A percentile compares a stretch with the other conserved stretches of the same genome.
phyloP scores from a whole-genome alignment of 2,797 vertebrate species.

The Melanogrammus aeglefinus region DNA sequence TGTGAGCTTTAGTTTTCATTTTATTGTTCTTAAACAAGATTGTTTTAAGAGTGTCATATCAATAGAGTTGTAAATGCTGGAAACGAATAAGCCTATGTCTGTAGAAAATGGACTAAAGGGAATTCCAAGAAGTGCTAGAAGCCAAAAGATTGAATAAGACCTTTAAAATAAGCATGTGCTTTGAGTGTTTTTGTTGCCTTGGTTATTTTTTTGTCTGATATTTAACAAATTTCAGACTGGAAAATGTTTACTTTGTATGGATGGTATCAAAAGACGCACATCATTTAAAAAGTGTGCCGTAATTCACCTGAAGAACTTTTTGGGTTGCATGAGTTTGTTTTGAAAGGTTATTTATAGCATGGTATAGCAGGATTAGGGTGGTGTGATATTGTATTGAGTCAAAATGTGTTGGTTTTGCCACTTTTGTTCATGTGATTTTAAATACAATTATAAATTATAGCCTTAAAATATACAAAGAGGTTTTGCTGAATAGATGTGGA shows the following conservation, averaged over 20 bases:
- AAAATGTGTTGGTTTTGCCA: constrained; percentile 23
- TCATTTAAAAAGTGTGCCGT: constrained; percentile 41
- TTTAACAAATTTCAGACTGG: constrained; percentile 27
- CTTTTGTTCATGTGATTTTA: constrained; percentile 32
- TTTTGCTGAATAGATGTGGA: constrained; percentile 58
- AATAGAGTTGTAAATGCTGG: constrained; percentile 5
- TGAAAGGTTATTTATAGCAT: constrained; percentile 48
- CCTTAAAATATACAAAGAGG: constrained; percentile 40
- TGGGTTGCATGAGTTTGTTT: constrained; percentile 52
- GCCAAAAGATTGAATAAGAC: constrained; percentile 29
- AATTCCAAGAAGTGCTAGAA: constrained; percentile 36
- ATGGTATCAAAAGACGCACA: constrained; percentile 32
- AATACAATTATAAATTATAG: constrained; percentile 34
- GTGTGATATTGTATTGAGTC: constrained; percentile 38
- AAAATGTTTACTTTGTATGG: constrained; percentile 34
- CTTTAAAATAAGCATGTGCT: constrained; percentile 34
- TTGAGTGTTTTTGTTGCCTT: constrained; percentile 30
- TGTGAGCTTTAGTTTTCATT: constrained; percentile 21
- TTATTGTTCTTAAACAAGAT: constrained; percentile 3
- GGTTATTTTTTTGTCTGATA: constrained; percentile 24
- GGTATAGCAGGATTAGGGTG: constrained; percentile 31
- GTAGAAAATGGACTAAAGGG: constrained; percentile 28
- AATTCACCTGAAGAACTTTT: not conserved
- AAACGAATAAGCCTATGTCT: constrained; percentile 18
- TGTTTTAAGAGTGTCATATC: constrained; percentile 15